phyloP scores from a whole-genome alignment of 2,113 vertebrate genomes.

The Pluvianellus socialis region DNA sequence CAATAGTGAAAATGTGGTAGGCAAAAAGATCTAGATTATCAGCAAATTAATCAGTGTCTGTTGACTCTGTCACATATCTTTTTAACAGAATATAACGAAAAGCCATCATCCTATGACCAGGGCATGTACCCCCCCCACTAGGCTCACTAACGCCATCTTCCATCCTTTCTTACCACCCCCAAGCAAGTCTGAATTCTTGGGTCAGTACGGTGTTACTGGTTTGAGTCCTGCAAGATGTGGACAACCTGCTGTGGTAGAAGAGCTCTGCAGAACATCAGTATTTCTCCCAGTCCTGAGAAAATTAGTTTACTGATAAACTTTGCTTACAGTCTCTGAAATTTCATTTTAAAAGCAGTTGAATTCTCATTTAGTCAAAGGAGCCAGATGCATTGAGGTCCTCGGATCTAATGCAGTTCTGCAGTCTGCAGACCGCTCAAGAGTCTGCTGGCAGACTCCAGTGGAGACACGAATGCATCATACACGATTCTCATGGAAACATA shows the following conservation, averaged over 20 bases:
- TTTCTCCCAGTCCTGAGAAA: background rate
- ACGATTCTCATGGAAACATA: background rate
- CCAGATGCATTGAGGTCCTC: background rate
- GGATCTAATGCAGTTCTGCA: background rate
- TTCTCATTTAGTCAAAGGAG: background rate
- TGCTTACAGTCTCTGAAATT: background rate
- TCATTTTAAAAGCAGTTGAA: background rate
- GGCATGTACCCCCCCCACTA: rapidly evolving
- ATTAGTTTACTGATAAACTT: background rate
- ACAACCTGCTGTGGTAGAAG: background rate
- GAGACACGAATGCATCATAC: background rate
- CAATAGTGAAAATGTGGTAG: background rate
- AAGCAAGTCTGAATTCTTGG: background rate
- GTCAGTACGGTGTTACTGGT: background rate
- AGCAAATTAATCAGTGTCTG: background rate
- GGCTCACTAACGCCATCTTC: background rate
- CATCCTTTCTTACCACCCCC: background rate
- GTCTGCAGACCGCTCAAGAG: background rate
- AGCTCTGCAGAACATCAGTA: background rate
- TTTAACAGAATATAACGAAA: background rate
- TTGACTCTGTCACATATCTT: background rate
- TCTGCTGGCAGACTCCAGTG: background rate
- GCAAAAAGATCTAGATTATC: background rate
- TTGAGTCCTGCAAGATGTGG: background rate
- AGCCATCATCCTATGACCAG: background rate